Base-by-base conservation (phyloP, 2,113 vertebrate genomes). In the Cervus canadensis region DNA sequence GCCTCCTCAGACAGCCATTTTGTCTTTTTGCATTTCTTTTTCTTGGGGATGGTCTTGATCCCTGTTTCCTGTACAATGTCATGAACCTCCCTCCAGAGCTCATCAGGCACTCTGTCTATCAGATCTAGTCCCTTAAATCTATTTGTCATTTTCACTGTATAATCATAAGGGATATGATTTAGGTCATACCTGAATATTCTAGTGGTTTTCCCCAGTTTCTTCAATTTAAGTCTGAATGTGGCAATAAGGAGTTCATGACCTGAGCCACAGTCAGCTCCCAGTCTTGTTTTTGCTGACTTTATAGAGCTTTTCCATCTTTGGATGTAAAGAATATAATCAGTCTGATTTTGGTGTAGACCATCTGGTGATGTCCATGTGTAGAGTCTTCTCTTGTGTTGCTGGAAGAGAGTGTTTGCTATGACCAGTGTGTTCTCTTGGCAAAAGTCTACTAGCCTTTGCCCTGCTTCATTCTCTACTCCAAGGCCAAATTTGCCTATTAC, bases 251-350 rank as follows among this genome's bases (percentile, higher is more conserved):
- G 7, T 67, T n/a, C 62, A 67, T n/a, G 33, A 67, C n/a, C n/a
- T 71, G n/a, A 71, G n/a, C n/a, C n/a, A 36, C 17, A 71, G 4
- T 36, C 64, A 71, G n/a, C 64, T 71, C 17, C 17, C 0, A 0
- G 4, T 21, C n/a, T 36, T 71, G 4, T 71, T 71, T 71, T 71
- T 21, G 4, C 4, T 71, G 64, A 71, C 64, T 36, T 1, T 36
- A 11, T 21, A 71, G 17, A 71, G 17, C n/a, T 71, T 71, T 9
- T 36, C 17, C 17, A 71, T 11, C 17, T 71, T 71, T 36, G 64
- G n/a, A 5, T 36, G 17, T 9, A 71, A 71, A 71, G 64, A 2
- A 36, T 36, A 36, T 36, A 71, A 21, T 71, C n/a, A 71, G 10
- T 19, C 17, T 71, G n/a, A 36, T 71, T 36, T 21, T 0, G 1